Evolutionary conservation across 1,140 invertebrate genomes (phyloP).

Genomic region (Pygmarrhopalites habei): DNA sequence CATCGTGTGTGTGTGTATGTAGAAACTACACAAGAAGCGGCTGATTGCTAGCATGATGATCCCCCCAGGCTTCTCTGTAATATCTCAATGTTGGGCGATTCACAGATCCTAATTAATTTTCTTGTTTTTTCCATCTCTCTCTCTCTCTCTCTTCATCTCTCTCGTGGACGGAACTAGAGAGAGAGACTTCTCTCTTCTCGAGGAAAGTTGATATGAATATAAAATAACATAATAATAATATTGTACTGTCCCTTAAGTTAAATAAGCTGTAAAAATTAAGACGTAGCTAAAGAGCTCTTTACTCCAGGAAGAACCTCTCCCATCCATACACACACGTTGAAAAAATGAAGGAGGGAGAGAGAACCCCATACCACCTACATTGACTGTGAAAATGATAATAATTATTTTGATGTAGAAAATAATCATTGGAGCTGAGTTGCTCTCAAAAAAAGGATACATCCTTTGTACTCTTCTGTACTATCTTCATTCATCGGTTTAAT

Average conservation of each 20-base stretch:
- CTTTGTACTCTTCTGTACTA: neutral
- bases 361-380: conserved; percentile 28
- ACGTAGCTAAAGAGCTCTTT: neutral
- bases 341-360: neutral
- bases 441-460: neutral
- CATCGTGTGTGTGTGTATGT: too few relatives aligned
- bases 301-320: neutral
- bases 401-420: conserved; percentile 14
- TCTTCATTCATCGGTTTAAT: neutral
- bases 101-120: conserved; percentile 33
- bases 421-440: neutral
- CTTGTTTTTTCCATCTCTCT: conserved; percentile 13
- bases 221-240: neutral
- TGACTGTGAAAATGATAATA: conserved; percentile 32
- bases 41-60: conserved; percentile 33
- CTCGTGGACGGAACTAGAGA: neutral
- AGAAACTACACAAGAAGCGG: too few relatives aligned
- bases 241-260: neutral
- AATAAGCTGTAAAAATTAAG: neutral
- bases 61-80: conserved; percentile 24
- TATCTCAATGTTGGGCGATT: conserved; percentile 32
- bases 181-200: neutral
- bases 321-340: neutral
- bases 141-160: neutral
- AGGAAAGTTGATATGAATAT: too few relatives aligned